Conservation (phyloP, 2,888 invertebrate genomes). For the Drosophila mayaguana region DNA sequence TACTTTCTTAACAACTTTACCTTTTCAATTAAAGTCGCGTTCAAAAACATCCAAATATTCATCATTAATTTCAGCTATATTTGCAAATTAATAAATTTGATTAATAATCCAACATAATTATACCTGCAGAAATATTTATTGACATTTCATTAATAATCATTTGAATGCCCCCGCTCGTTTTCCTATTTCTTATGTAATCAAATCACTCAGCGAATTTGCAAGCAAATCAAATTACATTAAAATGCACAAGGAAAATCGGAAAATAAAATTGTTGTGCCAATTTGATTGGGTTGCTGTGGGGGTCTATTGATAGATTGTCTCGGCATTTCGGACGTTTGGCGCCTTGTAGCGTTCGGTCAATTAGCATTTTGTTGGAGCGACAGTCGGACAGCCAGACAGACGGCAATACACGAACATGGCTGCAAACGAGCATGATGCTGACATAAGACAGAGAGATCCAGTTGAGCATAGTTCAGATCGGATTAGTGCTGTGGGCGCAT, state of each 20-base stretch:
- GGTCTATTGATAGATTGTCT: conserved; percentile 62
- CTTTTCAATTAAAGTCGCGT: background rate
- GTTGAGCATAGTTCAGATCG: conserved; percentile 1
- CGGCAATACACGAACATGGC: conserved; percentile 37
- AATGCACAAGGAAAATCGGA: conserved; percentile 28
- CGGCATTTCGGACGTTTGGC: conserved; percentile 43
- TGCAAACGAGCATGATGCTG: conserved; percentile 56
- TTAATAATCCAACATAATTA: conserved; percentile 17
- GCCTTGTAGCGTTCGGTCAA: conserved; percentile 63
- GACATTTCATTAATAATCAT: conserved; percentile 29
- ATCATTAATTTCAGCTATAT: conserved; percentile 2
- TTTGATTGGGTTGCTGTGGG: conserved; percentile 37
- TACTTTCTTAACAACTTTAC: background rate
- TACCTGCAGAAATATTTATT: conserved; percentile 23
- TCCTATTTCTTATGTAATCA: conserved; percentile 59
- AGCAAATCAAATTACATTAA: conserved; percentile 65
- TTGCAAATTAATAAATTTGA: conserved; percentile 3
- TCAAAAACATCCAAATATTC: background rate
- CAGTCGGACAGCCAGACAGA: conserved; percentile 22
- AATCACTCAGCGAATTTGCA: conserved; percentile 69
- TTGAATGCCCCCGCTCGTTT: background rate
- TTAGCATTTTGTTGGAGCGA: conserved; percentile 62
- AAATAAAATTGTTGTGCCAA: conserved; percentile 34
- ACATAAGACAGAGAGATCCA: conserved; percentile 42
- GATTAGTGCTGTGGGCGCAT: conserved; percentile 32